Conservation (phyloP, 2,888 invertebrate species). For the Phania funesta region DNA sequence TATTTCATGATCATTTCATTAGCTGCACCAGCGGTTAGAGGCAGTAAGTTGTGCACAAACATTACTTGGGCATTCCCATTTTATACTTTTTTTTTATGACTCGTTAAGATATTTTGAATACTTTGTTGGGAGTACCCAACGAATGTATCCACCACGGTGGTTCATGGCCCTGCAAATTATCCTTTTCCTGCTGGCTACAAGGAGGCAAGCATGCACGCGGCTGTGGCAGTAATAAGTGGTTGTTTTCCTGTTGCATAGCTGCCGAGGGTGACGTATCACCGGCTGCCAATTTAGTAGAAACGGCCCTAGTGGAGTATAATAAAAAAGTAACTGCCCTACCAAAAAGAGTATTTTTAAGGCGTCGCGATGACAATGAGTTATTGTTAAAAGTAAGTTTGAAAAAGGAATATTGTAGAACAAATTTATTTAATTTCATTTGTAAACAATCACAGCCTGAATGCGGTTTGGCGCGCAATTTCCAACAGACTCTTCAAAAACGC, state of each 20-base stretch:
- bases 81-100: background rate
- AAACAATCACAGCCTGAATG: constrained; percentile 82
- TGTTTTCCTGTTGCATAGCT: constrained; percentile 86
- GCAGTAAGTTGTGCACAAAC: constrained; percentile 38
- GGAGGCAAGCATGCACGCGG: constrained; percentile 86
- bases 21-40: constrained; percentile 30
- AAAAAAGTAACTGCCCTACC: constrained; percentile 74
- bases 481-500: constrained; percentile 84
- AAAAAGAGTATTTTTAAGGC: constrained; percentile 77
- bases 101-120: constrained; percentile 76
- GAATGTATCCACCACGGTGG: constrained; percentile 82
- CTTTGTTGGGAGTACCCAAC: constrained; percentile 78
- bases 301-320: constrained; percentile 72
- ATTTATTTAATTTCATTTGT: background rate
- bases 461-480: constrained; percentile 83
- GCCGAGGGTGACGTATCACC: constrained; percentile 73
- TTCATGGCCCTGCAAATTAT: constrained; percentile 85
- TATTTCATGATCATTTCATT: constrained; percentile 19
- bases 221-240: constrained; percentile 85
- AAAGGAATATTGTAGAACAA: background rate
- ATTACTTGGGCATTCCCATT: background rate
- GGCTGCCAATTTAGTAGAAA: constrained; percentile 72
- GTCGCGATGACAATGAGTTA: constrained; percentile 78
- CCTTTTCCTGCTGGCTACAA: constrained; percentile 88
- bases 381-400: constrained; percentile 68